A percentile compares a stretch with the other conserved stretches of the same genome.
Evolutionary conservation across 1,140 invertebrate genomes (phyloP).

Genomic region (Zaprionus africanus): DNA sequence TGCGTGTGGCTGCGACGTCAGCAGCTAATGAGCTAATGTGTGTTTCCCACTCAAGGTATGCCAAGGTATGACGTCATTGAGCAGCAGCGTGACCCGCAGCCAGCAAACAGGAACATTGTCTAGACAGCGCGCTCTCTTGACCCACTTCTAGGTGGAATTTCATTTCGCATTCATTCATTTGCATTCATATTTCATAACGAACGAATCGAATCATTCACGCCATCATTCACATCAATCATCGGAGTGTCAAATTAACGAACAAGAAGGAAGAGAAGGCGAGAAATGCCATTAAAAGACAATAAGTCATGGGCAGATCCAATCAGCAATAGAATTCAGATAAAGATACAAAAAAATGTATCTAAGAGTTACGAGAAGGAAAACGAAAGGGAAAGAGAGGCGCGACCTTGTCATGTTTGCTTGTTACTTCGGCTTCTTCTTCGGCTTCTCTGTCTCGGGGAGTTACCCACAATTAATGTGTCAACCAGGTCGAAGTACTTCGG

Average conservation of each 20-base stretch:
- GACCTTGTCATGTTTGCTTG: constrained; percentile 28
- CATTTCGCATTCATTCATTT: constrained; percentile 15
- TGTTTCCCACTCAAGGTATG: background rate
- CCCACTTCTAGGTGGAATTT: constrained; percentile 48
- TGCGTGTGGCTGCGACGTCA: background rate
- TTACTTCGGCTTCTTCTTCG: background rate
- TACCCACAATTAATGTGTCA: constrained; percentile 70
- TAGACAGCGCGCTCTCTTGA: constrained; percentile 31
- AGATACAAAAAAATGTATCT: background rate
- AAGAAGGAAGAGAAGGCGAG: constrained; percentile 33
- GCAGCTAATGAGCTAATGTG: constrained; percentile 2
- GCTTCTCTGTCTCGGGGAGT: background rate
- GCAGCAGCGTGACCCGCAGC: background rate
- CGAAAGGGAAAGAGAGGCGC: constrained; percentile 31
- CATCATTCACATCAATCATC: constrained; percentile 63
- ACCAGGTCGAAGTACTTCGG: constrained; percentile 37
- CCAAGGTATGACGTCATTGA: background rate
- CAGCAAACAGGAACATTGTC: constrained; percentile 1
- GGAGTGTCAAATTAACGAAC: constrained; percentile 59
- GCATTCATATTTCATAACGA: constrained; percentile 53
- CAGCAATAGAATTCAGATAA: constrained; percentile 60
- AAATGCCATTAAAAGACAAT: constrained; percentile 75
- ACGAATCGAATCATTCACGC: constrained; percentile 19
- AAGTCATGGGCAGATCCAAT: constrained; percentile 69
- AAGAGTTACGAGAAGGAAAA: background rate